Conservation (phyloP, 2,888 invertebrate genomes). For the Leptopterna dolabrata region DNA sequence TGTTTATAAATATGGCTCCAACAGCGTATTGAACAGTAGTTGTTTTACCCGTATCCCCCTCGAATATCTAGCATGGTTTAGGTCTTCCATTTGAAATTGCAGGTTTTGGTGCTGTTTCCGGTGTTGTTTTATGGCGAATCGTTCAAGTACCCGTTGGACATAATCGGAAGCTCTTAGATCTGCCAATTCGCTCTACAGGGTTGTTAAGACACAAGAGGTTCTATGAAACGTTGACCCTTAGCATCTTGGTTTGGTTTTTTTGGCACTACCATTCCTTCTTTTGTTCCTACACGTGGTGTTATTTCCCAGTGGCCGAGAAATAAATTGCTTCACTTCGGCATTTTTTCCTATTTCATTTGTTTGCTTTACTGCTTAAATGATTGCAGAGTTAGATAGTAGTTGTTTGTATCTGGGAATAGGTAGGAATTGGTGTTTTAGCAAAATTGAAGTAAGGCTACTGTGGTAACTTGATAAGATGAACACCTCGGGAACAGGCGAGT, state of each 20-base stretch:
- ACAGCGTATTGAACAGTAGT: neutral
- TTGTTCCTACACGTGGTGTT: neutral
- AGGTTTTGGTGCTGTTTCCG: slow-evolving; percentile 42
- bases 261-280: neutral
- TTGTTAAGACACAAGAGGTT: neutral
- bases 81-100: slow-evolving; percentile 26
- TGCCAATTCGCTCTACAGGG: neutral
- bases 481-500: too few relatives aligned
- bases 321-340: neutral
- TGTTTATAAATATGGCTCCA: too few relatives aligned
- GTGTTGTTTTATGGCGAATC: slow-evolving; percentile 37
- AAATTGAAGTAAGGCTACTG: too few relatives aligned
- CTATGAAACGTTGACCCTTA: slow-evolving; percentile 16
- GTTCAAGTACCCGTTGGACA: slow-evolving; percentile 35
- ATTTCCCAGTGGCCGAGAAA: neutral
- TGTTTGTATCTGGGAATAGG: slow-evolving; percentile 13
- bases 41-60: neutral
- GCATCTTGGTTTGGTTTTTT: slow-evolving; percentile 9
- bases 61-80: slow-evolving; percentile 18
- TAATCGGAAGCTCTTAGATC: neutral
- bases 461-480: too few relatives aligned
- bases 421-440: too few relatives aligned
- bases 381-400: neutral
- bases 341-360: neutral
- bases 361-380: neutral